Percentiles rank a stretch among this genome's conserved stretches.
Conservation (phyloP, 2,797 vertebrate genomes). For the Sarcophilus harrisii region DNA sequence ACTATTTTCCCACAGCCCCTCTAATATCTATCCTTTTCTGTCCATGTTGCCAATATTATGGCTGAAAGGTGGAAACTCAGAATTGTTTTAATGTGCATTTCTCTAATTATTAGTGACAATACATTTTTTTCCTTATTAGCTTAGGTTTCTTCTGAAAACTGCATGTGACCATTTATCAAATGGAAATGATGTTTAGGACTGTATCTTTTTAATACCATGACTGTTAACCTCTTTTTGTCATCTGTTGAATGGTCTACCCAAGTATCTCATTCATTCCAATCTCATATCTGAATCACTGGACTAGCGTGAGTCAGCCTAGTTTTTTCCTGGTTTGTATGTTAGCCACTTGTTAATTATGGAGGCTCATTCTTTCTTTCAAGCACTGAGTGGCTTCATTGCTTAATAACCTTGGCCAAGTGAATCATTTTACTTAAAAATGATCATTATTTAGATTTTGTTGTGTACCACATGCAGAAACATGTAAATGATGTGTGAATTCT, state of each 20-base stretch:
- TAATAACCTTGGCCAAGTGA: not conserved
- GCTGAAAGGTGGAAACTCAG: not conserved
- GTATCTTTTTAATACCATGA: not conserved
- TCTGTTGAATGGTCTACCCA: not conserved
- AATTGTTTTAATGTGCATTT: not conserved
- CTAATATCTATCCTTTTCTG: not conserved
- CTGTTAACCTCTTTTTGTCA: not conserved
- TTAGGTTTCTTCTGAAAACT: not conserved
- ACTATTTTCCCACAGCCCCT: not conserved
- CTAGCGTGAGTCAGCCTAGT: not conserved
- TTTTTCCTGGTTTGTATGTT: not conserved
- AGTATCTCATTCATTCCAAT: not conserved
- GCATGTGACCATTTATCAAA: not conserved
- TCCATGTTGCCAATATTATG: not conserved
- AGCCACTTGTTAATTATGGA: not conserved
- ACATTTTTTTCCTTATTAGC: not conserved
- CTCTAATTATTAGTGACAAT: not conserved
- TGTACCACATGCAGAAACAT: not conserved
- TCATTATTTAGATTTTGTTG: not conserved
- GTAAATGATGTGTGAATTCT: not conserved
- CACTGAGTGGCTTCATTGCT: not conserved
- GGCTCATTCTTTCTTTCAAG: not conserved
- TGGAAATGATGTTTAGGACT: not conserved
- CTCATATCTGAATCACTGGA: not conserved
- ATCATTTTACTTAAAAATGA: not conserved